phyloP scores from a whole-genome alignment of 2,797 vertebrate genomes.

The Erithacus rubecula region DNA sequence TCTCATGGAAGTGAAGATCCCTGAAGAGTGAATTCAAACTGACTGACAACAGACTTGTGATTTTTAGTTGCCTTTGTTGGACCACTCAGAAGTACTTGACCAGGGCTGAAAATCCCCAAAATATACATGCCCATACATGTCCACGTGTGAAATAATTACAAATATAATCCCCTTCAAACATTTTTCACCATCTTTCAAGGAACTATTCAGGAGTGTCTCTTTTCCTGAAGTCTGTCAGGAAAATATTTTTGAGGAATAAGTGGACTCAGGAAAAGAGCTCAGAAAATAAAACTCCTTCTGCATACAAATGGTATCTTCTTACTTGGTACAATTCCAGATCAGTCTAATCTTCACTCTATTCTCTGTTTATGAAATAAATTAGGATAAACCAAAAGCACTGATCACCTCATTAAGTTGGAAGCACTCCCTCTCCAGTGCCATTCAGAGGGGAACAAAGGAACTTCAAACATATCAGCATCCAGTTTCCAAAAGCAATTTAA shows the following conservation, averaged over 20 bases:
- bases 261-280: not conserved
- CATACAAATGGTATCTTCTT: not conserved
- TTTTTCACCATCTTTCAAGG: not conserved
- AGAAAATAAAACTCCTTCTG: constrained; percentile 4
- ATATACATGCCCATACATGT: not conserved
- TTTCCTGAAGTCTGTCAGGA: not conserved
- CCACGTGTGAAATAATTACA: not conserved
- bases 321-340: not conserved
- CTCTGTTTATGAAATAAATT: constrained; percentile 1
- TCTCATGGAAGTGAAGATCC: not conserved
- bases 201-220: not conserved
- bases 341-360: not conserved
- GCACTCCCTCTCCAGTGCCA: not conserved
- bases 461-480: not conserved
- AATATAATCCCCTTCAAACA: not conserved
- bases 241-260: not conserved
- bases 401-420: not conserved
- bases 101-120: not conserved
- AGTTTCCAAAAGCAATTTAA: constrained; percentile 6
- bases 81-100: not conserved
- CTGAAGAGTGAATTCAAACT: not conserved
- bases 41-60: not conserved
- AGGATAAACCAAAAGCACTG: not conserved
- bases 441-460: not conserved
- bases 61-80: not conserved